Percentiles rank a stretch among this genome's conserved stretches.
Conservation (phyloP, 2,797 vertebrate genomes). For the Cercopithecus mitis region DNA sequence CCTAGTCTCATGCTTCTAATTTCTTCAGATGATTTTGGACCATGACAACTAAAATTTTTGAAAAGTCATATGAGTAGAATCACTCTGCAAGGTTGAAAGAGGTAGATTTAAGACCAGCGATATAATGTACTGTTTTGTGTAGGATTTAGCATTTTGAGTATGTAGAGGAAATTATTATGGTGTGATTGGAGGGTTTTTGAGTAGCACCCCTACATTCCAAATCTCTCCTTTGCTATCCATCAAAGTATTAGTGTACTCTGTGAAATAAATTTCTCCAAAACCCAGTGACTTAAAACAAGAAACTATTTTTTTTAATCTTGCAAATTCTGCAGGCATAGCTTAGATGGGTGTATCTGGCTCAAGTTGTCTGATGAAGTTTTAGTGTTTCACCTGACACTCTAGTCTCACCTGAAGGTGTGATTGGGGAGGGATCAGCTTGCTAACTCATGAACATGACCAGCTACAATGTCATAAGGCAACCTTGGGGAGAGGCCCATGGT, state of each 20-base stretch:
- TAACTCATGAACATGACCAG: background rate
- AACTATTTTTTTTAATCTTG: background rate
- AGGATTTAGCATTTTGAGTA: background rate
- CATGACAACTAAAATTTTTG: background rate
- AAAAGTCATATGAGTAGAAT: background rate
- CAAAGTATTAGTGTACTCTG: background rate
- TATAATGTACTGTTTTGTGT: background rate
- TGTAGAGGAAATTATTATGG: background rate
- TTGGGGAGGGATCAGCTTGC: background rate
- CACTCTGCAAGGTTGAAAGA: background rate
- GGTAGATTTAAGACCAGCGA: background rate
- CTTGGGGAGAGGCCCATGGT: background rate
- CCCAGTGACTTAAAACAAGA: background rate
- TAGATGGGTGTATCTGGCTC: background rate
- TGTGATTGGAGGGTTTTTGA: background rate
- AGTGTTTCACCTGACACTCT: background rate
- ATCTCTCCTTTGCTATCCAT: background rate
- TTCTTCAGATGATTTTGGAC: constrained; percentile 11
- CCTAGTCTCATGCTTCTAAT: background rate
- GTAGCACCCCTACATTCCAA: background rate
- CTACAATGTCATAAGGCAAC: background rate
- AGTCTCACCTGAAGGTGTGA: background rate
- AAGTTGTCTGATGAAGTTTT: background rate
- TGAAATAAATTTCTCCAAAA: background rate
- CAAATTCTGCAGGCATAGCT: background rate